Evolutionary conservation across 1,140 invertebrate species (phyloP), one percentile per base, ranked within the genome.

Genomic region (Ladona fulva): DNA sequence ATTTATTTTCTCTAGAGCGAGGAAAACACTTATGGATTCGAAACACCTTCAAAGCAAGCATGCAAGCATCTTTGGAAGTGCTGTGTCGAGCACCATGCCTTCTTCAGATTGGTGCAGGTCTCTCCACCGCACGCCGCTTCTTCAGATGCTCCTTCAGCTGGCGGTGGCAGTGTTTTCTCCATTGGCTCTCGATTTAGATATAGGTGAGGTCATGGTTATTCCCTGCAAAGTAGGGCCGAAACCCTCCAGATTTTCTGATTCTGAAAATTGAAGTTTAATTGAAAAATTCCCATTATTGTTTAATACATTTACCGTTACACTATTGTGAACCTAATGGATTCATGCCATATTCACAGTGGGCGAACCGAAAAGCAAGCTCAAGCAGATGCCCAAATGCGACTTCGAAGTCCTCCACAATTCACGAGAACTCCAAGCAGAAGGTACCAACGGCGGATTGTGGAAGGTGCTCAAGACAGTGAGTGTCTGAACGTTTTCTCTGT

Each of bases 41-140:
- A 98, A 85, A 94, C 97, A 24, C 92, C 94, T n/a, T 96, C 95
- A 74, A 92, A 96, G 81, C 89, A 95, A 75, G 97, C 97, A 0
- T 99, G 96, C 85, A 97, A 98, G 83, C 97, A 99, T 87, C 87
- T 99, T 76, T 99, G 97, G 96, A 96, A 97, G 82, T 99, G 97
- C 87, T 98, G 97, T 82, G 91, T 98, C 25, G 98, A 99, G 83
- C 97, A 99, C 85, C 97, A 99, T 86, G 94, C 95, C 3, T 99
- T 99, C 89, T 99, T 99, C 88, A 90, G 97, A 76, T 87, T 98
- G 74, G 93, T 95, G 83, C 94, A 89, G 86, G 92, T 90, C 80
- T 91, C 90, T 76, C 92, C 87, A 80, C 89, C 87, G 83, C 88
- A 88, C 1, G 52, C 52, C 5, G 79, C 80, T 19, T 80, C 80